phyloP scores from a whole-genome alignment of 2,797 vertebrate genomes.

The Argya squamiceps region DNA sequence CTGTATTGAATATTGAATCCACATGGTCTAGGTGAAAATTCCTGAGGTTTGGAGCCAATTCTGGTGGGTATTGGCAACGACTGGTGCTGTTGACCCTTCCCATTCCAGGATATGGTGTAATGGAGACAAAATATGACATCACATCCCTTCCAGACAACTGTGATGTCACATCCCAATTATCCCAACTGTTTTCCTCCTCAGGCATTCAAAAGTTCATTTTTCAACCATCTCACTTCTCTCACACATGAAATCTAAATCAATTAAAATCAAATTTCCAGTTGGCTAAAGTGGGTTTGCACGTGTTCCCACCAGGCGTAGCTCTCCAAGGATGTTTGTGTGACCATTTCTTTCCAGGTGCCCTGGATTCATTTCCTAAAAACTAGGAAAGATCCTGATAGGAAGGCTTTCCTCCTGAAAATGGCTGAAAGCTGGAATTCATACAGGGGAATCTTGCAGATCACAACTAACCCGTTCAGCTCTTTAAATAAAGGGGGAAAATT shows the following conservation, averaged over 20 bases:
- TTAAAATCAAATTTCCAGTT: background rate
- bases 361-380: background rate
- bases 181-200: background rate
- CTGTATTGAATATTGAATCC: background rate
- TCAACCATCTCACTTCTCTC: background rate
- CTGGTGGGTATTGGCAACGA: background rate
- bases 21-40: background rate
- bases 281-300: background rate
- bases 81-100: background rate
- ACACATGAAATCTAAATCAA: background rate
- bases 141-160: background rate
- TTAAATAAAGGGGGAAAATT: background rate
- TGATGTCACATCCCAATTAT: background rate
- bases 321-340: background rate
- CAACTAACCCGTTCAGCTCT: background rate
- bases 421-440: background rate
- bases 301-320: background rate
- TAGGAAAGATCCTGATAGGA: background rate
- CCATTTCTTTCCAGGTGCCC: background rate
- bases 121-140: background rate
- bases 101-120: background rate
- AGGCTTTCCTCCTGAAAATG: background rate
- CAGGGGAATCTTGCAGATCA: background rate
- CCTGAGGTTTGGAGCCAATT: background rate
- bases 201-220: background rate